Evolutionary conservation across 2,797 vertebrate species (phyloP).

Genomic region (Labeo calbasu): DNA sequence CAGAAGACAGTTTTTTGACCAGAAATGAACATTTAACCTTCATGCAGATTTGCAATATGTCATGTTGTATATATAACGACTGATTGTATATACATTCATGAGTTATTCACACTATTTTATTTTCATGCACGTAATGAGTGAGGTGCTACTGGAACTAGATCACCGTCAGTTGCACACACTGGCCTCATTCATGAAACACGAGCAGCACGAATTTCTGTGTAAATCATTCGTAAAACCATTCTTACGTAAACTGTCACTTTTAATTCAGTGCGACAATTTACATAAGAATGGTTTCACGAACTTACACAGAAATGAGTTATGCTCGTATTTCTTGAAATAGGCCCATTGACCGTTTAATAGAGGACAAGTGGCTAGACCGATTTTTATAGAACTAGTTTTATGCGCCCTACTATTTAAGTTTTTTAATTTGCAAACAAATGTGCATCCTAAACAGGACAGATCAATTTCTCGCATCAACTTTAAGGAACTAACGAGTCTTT

Average conservation of each 20-base stretch:
- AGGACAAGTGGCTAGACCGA: conserved; percentile 25
- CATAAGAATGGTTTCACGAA: conserved; percentile 16
- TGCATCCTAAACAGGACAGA: conserved; percentile 41
- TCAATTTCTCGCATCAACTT: conserved; percentile 40
- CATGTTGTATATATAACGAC: conserved; percentile 10
- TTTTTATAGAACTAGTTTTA: background rate
- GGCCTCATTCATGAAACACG: conserved; percentile 35
- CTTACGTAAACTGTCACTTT: conserved; percentile 29
- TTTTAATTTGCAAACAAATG: conserved; percentile 50
- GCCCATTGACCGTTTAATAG: conserved; percentile 36
- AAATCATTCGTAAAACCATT: conserved; percentile 29
- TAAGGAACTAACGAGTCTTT: conserved; percentile 38
- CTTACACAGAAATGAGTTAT: conserved; percentile 18
- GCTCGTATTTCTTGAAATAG: conserved; percentile 14
- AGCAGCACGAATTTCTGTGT: background rate
- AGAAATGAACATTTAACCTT: conserved; percentile 20
- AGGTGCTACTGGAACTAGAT: conserved; percentile 36
- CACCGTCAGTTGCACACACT: background rate
- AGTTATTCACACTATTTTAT: conserved; percentile 20
- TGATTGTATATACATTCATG: conserved; percentile 8
- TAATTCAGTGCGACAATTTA: conserved; percentile 29
- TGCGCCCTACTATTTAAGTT: conserved; percentile 15
- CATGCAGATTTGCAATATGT: conserved; percentile 7
- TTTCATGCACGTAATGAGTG: conserved; percentile 43
- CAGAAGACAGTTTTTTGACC: conserved; percentile 21